phyloP scores from a whole-genome alignment of 2,888 invertebrate species.

The Malthinus flaveolus region DNA sequence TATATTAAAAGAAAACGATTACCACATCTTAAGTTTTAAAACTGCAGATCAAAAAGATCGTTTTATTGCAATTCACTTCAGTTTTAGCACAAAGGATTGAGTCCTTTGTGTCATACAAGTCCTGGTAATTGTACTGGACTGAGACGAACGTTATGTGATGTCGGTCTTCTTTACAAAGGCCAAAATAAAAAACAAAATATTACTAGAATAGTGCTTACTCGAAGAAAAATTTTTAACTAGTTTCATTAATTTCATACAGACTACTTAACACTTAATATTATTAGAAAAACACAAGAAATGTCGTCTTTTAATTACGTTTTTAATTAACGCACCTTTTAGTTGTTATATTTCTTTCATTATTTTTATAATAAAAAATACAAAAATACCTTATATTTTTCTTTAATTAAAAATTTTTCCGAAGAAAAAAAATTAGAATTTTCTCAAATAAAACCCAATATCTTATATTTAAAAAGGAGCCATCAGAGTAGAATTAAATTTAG shows the following conservation, averaged over 20 bases:
- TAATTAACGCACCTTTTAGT: slow-evolving; percentile 3
- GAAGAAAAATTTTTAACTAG: slow-evolving; percentile 6
- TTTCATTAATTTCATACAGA: neutral
- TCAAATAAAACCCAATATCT: too few relatives aligned
- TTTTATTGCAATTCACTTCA: slow-evolving; percentile 23
- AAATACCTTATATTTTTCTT: slow-evolving; percentile 1
- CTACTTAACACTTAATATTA: slow-evolving; percentile 7
- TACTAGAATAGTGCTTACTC: slow-evolving; percentile 9
- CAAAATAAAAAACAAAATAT: slow-evolving; percentile 20
- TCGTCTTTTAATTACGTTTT: slow-evolving; percentile 1
- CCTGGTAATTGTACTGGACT: slow-evolving; percentile 25
- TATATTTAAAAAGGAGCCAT: too few relatives aligned
- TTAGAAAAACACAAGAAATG: slow-evolving; percentile 9
- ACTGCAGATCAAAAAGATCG: slow-evolving; percentile 18
- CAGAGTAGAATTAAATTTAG: too few relatives aligned
- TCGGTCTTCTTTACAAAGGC: slow-evolving; percentile 10
- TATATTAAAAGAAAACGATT: slow-evolving; percentile 15
- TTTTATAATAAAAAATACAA: slow-evolving; percentile 2
- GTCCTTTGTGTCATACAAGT: slow-evolving; percentile 28
- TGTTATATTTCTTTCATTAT: slow-evolving; percentile 1
- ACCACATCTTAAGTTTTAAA: slow-evolving; percentile 18
- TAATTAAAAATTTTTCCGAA: neutral
- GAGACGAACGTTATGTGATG: slow-evolving; percentile 24
- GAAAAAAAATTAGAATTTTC: too few relatives aligned
- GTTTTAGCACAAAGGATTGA: slow-evolving; percentile 22